Evolutionary conservation across 2,113 vertebrate genomes (phyloP).

Genomic region (human (Homo sapiens)): DNA sequence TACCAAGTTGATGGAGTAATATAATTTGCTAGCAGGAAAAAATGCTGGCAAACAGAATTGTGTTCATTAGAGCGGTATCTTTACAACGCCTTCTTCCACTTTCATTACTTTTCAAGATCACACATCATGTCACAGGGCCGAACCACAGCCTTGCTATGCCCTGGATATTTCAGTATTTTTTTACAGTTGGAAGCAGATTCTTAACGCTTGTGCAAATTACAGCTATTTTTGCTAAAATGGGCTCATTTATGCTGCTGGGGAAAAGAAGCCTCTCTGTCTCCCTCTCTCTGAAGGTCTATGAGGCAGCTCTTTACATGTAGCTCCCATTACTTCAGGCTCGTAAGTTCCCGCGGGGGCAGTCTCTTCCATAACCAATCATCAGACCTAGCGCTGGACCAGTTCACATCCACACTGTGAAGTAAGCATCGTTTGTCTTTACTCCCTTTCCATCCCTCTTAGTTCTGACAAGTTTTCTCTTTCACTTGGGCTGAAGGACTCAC

Average conservation of each 20-base stretch:
- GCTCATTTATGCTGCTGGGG: constrained; percentile 14
- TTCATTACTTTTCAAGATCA: constrained; percentile 32
- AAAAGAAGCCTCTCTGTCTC: background rate
- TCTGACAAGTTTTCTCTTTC: background rate
- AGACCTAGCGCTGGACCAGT: background rate
- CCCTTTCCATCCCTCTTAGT: background rate
- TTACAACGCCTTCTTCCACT: constrained; percentile 39
- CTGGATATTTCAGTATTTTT: constrained; percentile 38
- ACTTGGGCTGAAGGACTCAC: background rate
- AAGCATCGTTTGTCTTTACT: background rate
- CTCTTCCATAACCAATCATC: background rate
- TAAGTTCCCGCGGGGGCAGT: background rate
- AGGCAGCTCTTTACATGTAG: background rate
- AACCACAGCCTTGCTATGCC: background rate
- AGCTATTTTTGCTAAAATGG: constrained; percentile 48
- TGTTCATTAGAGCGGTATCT: constrained; percentile 48
- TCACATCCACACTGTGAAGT: background rate
- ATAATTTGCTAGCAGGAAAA: constrained; percentile 59
- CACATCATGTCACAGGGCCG: background rate
- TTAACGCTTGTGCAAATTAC: constrained; percentile 61
- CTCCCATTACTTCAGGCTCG: background rate
- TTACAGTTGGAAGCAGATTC: constrained; percentile 45
- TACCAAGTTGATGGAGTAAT: constrained; percentile 49
- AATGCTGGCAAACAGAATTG: constrained; percentile 35
- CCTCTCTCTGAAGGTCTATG: background rate